Percentiles rank a stretch among this genome's conserved stretches.
Conservation (phyloP, 1,140 invertebrate species). For the Eubasilissa regina region DNA sequence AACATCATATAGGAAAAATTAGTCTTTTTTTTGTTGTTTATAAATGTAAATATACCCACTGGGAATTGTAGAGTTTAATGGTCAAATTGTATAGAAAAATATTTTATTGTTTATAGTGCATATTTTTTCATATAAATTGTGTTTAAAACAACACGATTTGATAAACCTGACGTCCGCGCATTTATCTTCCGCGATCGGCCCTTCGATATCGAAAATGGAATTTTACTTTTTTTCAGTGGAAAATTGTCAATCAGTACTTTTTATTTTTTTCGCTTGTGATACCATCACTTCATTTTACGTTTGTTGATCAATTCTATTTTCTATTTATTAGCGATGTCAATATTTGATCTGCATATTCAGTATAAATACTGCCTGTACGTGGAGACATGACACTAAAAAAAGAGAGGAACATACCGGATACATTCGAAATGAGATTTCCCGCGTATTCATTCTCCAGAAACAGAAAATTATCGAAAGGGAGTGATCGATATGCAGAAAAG, state of each 20-base stretch:
- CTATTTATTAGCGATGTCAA: neutral
- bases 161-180: neutral
- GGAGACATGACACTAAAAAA: too few relatives aligned
- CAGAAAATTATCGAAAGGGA: too few relatives aligned
- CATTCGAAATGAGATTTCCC: too few relatives aligned
- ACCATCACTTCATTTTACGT: conserved; percentile 26
- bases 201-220: conserved; percentile 27
- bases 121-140: neutral
- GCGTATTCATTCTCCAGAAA: too few relatives aligned
- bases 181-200: conserved; percentile 24
- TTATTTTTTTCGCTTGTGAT: conserved; percentile 9
- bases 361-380: neutral
- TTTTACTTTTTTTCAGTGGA: conserved; percentile 26
- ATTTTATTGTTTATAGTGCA: too few relatives aligned
- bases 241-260: conserved; percentile 18
- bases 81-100: too few relatives aligned
- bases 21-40: too few relatives aligned
- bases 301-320: neutral
- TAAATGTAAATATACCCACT: too few relatives aligned
- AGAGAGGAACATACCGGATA: too few relatives aligned
- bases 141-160: neutral
- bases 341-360: neutral
- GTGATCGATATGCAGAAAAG: too few relatives aligned
- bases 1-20: too few relatives aligned
- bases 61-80: too few relatives aligned